phyloP scores from a whole-genome alignment of 2,888 invertebrate species.

The Netelia melanura region DNA sequence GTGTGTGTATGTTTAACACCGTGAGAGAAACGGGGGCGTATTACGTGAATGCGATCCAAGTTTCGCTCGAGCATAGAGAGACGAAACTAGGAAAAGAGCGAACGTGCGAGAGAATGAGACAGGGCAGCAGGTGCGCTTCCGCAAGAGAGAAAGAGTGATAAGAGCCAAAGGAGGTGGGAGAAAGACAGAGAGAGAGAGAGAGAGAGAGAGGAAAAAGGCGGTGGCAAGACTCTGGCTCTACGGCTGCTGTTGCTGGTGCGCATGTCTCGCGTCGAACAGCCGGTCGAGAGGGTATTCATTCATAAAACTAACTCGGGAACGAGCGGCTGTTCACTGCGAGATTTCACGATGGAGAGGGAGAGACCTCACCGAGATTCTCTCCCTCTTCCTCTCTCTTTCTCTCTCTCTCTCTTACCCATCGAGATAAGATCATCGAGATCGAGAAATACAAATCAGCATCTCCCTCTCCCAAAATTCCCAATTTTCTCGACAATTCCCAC shows the following conservation, averaged over 20 bases:
- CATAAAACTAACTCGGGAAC: conserved; percentile 84
- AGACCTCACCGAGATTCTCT: conserved; percentile 66
- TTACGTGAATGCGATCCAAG: conserved; percentile 52
- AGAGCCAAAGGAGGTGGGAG: background rate
- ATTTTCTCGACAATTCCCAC: background rate
- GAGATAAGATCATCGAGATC: conserved; percentile 12
- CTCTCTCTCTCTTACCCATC: background rate
- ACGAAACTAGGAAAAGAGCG: background rate
- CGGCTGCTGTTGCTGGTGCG: conserved; percentile 65
- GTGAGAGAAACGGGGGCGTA: conserved; percentile 45
- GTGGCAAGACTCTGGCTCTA: conserved; percentile 41
- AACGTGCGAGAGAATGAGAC: conserved; percentile 30
- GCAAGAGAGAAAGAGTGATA: conserved; percentile 2
- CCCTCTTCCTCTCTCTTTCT: background rate
- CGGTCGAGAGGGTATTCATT: conserved; percentile 85
- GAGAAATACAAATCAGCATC: background rate
- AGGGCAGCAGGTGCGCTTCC: conserved; percentile 43
- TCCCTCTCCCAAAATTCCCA: background rate
- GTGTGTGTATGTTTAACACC: conserved; percentile 1
- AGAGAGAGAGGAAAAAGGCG: conserved; percentile 56
- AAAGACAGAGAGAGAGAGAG: conserved; percentile 11
- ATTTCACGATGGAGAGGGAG: conserved; percentile 60
- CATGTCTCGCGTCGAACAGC: conserved; percentile 62
- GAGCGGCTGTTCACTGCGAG: conserved; percentile 71
- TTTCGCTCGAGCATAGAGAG: conserved; percentile 8